These are phyloP conservation scores for Mycalesis mineus DNA, from an alignment of 2,888 invertebrate species.

Conservation along the genomic window DNA sequence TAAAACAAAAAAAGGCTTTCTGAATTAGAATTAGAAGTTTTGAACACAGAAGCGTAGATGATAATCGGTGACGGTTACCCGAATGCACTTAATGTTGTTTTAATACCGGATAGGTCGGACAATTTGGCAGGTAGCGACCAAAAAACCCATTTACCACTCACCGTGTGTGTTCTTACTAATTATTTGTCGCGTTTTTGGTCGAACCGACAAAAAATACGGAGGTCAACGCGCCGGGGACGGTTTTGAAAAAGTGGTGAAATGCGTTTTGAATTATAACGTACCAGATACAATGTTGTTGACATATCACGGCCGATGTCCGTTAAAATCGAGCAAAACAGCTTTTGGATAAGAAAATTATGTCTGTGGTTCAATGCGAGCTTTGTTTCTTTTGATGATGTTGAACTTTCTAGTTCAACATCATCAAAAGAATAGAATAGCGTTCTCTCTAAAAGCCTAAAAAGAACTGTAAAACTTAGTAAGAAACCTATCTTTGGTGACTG, in stretches of 20 bases:
- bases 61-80: conserved; percentile 52
- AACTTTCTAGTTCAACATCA: no score
- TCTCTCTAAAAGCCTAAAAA: no score
- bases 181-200: conserved; percentile 46
- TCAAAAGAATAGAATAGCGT: no score
- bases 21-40: not conserved
- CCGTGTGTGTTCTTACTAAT: conserved; percentile 66
- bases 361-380: no score
- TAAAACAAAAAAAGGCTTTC: no score
- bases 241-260: conserved; percentile 26
- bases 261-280: conserved; percentile 18
- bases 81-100: conserved; percentile 62
- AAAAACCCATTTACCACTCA: conserved; percentile 59
- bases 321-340: not conserved
- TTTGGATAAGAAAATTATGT: no score
- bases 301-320: not conserved
- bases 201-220: conserved; percentile 32
- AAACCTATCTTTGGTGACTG: no score
- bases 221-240: conserved; percentile 27
- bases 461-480: no score
- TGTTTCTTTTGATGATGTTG: no score
- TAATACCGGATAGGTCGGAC: conserved; percentile 57
- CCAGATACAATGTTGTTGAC: not conserved
- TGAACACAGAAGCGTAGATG: conserved; percentile 35
- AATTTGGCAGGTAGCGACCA: conserved; percentile 56